Percentiles rank a stretch among this genome's conserved stretches.
These are phyloP conservation scores for Masnerella sp. DNA, from an alignment of 2,888 invertebrate genomes.

Conservation along the genomic window DNA sequence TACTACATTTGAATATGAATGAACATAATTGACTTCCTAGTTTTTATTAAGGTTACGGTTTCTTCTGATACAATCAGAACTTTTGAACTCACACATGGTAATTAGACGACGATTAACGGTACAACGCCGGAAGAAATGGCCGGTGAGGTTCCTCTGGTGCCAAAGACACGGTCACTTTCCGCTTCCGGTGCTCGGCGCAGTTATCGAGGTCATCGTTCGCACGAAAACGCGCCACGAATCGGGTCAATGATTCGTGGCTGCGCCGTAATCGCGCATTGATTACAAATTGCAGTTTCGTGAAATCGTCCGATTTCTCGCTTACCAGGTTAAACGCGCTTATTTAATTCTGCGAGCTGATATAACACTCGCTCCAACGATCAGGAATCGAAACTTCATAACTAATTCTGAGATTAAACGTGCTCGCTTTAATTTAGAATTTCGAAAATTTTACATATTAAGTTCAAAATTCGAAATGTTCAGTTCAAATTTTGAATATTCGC, in stretches of 20 bases:
- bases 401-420: no score
- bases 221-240: slow-evolving; percentile 54
- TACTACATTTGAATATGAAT: no score
- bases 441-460: no score
- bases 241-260: slow-evolving; percentile 55
- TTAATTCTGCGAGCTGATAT: slow-evolving; percentile 50
- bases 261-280: slow-evolving; percentile 49
- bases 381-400: slow-evolving; percentile 12
- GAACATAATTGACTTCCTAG: no score
- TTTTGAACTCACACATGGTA: slow-evolving; percentile 7
- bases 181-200: slow-evolving; percentile 50
- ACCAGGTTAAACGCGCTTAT: slow-evolving; percentile 50
- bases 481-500: no score
- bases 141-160: slow-evolving; percentile 37
- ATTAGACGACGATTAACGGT: slow-evolving; percentile 51
- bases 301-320: slow-evolving; percentile 52
- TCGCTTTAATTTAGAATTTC: background rate
- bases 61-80: no score
- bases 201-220: slow-evolving; percentile 55
- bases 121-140: slow-evolving; percentile 43
- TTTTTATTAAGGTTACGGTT: no score
- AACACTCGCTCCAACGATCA: slow-evolving; percentile 25
- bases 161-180: slow-evolving; percentile 37
- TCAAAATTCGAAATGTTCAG: no score
- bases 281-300: slow-evolving; percentile 55